Evolutionary conservation across 2,797 vertebrate species (phyloP).

Genomic region (Rhynchotus rufescens): DNA sequence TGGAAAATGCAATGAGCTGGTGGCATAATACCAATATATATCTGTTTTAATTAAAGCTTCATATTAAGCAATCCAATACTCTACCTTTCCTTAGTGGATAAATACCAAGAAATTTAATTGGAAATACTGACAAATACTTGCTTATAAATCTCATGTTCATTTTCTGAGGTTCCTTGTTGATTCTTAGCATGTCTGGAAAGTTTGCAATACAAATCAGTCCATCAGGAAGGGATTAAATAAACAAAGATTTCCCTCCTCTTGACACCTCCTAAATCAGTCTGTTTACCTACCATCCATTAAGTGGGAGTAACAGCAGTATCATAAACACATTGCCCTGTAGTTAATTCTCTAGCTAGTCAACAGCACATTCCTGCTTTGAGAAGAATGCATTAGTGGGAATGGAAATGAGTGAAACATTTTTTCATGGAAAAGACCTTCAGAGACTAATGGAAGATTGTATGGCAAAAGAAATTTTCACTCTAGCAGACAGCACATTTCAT

Average conservation of each 20-base stretch:
- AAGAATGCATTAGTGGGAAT: neutral
- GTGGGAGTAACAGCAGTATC: neutral
- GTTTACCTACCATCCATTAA: neutral
- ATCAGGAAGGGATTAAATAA: neutral
- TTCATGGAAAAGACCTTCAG: neutral
- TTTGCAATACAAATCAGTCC: neutral
- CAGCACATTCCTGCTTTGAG: neutral
- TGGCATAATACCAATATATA: neutral
- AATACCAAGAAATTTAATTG: neutral
- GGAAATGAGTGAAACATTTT: neutral
- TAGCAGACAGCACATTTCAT: neutral
- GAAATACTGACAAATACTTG: neutral
- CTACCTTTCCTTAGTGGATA: neutral
- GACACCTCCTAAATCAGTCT: neutral
- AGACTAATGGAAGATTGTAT: neutral
- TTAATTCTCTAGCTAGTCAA: neutral
- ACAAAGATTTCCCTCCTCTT: neutral
- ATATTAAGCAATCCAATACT: neutral
- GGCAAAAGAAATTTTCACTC: neutral
- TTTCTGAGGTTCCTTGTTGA: neutral
- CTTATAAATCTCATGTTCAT: neutral
- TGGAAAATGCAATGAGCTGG: neutral
- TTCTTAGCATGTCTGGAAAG: neutral
- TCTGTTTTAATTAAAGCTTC: neutral
- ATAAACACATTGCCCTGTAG: neutral